Evolutionary conservation across 2,888 invertebrate species (phyloP), one percentile per base, ranked within the genome.

Genomic region (Conomelus anceps): DNA sequence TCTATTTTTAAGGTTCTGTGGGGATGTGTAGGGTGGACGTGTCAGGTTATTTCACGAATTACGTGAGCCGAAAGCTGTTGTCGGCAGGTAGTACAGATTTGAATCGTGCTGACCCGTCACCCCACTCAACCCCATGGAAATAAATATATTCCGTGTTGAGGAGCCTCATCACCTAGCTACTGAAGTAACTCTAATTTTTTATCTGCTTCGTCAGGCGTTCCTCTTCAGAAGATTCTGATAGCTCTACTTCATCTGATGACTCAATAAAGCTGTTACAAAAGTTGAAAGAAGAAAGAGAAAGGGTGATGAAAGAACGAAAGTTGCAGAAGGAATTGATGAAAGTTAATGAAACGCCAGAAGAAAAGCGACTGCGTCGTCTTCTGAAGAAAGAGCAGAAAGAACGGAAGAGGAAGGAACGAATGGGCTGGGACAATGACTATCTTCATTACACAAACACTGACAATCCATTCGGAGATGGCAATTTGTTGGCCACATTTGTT

Each of bases 391-490:
- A 98, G 93, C 96, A 96, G 0, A 99, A 99, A 92, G 98, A 98
- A 93, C 95, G 97, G 0, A 96, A 96, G 90, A 94, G 98, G 0
- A 97, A 98, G 89, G 97, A 98, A 93, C 95, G 98, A 91, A 98
- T 99, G 98, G 99, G 99, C 7, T 99, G 98, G 99, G 99, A 99
- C 93, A 98, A 97, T 91, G 99, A 99, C 93, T 98, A 98, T 93
- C 95, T 98, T 90, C 98, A 98, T 92, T 99, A 99, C 92, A 99
- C 99, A 0, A 99, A 99, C 93, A 97, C 97, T 88, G 99, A 99
- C 93, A 99, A 99, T 94, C 99, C 99, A 0, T 99, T 99, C 93
- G 99, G 99, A 0, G 99, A 99, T 94, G 97, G 98, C 0, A 98
- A 98, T 92, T 95, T 99, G 84, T 95, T 99, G 6, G 97, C 99